Base-by-base conservation (phyloP, 1,140 invertebrate species). In the Aricia agestis region DNA sequence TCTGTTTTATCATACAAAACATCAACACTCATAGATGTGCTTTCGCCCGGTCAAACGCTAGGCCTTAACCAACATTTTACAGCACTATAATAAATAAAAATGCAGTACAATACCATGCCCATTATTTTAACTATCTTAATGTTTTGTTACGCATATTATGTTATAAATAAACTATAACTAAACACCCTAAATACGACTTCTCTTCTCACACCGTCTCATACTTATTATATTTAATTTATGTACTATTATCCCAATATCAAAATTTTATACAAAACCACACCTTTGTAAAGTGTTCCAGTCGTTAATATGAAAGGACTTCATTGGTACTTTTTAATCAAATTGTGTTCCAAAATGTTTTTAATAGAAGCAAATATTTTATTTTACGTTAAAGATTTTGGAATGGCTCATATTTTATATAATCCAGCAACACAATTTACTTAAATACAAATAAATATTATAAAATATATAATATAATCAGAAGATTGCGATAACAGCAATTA, bases 1-100 rank as follows among this genome's bases (percentile, higher is more conserved):
- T 25, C 25, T 36, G 1, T 36, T 36, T 6, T 36, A 7, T 36
- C 36, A 42, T 52, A 52, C 45, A 52, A 9, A 13, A 52, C 13
- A 52, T 52, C 10, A 52, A 52, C 36, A 52, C 45, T 52, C 9
- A 13, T 52, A 52, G 13, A 52, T 52, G 45, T 52, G 45, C 45
- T 52, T 52, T 52, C 45, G 13, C 7, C 45, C 13, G 36, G 45
- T 52, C 11, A 11, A 52, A 52, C 45, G 7, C 45, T 52, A 52
- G 45, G 67, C 67, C 52, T 36, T 17, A 68, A 13, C 57, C 45
- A 36, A 68, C 59, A 52, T 57, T 58, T 58, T 68, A 18, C 19
- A 52, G 31, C 67, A 58, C 67, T 68, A 17, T 31, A 68, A 68
- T 68, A 68, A 58, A 25, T 31, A 68, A 68, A 31, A 15, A 42